Conservation (phyloP, 2,888 invertebrate genomes). For the Laothoe populi region DNA sequence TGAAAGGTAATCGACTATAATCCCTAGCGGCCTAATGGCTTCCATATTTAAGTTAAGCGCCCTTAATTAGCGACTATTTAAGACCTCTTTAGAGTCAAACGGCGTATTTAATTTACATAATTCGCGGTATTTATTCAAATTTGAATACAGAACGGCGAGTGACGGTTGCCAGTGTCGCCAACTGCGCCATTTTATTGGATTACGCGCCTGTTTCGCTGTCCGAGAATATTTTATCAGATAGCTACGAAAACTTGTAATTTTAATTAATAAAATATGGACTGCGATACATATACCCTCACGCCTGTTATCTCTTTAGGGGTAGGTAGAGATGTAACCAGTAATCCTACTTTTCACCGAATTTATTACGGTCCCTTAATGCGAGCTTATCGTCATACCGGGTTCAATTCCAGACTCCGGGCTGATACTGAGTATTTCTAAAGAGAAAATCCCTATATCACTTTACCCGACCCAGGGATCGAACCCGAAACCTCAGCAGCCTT, state of each 20-base stretch:
- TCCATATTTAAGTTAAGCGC: slow-evolving; percentile 23
- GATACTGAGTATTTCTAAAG: no score
- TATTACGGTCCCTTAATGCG: no score
- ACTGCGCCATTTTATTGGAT: not conserved
- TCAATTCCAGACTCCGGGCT: no score
- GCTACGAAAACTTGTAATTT: not conserved
- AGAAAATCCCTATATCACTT: no score
- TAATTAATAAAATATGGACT: no score
- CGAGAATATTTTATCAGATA: not conserved
- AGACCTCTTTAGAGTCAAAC: slow-evolving; percentile 25
- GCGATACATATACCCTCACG: no score
- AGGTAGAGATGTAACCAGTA: no score
- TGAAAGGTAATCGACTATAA: slow-evolving; percentile 28
- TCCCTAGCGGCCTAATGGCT: slow-evolving; percentile 26
- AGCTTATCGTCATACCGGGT: no score
- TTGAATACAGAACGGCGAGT: slow-evolving; percentile 12
- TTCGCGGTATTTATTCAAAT: slow-evolving; percentile 22
- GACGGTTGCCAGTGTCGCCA: not conserved
- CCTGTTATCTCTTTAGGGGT: no score
- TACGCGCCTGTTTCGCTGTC: not conserved
- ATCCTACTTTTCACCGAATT: no score
- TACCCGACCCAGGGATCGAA: no score
- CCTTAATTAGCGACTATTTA: slow-evolving; percentile 27
- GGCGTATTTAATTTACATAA: slow-evolving; percentile 27
- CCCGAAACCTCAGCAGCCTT: no score